phyloP scores from a whole-genome alignment of 2,797 vertebrate genomes.

The Ammospiza maritima region DNA sequence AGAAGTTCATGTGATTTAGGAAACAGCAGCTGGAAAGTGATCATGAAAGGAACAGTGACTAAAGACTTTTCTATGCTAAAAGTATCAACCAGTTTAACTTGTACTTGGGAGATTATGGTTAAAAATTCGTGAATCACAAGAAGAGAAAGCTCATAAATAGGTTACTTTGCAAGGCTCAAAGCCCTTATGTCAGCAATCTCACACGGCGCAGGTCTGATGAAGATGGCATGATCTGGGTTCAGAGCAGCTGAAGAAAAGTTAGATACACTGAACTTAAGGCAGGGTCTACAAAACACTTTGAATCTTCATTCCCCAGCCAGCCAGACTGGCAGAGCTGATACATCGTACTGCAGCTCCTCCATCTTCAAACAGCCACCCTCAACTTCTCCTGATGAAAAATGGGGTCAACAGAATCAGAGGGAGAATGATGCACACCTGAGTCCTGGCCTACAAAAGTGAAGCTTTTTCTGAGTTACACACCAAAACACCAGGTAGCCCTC shows the following conservation, averaged over 20 bases:
- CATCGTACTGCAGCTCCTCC: background rate
- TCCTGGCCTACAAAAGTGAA: background rate
- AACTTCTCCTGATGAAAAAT: background rate
- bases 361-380: background rate
- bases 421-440: background rate
- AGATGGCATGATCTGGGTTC: background rate
- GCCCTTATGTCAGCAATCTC: background rate
- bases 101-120: background rate
- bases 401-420: background rate
- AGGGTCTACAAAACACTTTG: background rate
- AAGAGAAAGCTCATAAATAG: background rate
- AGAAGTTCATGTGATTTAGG: background rate
- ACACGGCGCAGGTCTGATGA: rapidly evolving
- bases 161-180: background rate
- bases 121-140: background rate
- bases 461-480: background rate
- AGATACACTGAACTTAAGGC: background rate
- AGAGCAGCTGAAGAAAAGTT: background rate
- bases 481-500: background rate
- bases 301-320: background rate
- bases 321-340: background rate
- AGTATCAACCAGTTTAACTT: background rate
- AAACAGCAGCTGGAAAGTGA: background rate
- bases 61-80: background rate
- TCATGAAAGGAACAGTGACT: background rate